Percentiles rank a stretch among this genome's conserved stretches.
Conservation (phyloP, 2,888 invertebrate species). For the Poecilus cupreus region DNA sequence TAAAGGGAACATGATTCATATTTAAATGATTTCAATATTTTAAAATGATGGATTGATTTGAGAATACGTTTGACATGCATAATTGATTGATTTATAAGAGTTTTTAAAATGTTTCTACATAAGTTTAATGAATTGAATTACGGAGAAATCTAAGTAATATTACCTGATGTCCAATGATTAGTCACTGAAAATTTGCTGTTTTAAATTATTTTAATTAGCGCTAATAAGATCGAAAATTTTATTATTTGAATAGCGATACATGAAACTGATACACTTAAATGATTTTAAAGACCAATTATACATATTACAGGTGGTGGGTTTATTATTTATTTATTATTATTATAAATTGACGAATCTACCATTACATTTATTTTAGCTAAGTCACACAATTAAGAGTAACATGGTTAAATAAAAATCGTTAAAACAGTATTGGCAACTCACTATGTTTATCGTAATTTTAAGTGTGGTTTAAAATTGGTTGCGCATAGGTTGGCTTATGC, state of each 20-base stretch:
- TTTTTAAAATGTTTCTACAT: constrained; percentile 1
- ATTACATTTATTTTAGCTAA: constrained; percentile 48
- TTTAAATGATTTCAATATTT: constrained; percentile 4
- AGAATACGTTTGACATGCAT: constrained; percentile 31
- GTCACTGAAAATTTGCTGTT: constrained; percentile 51
- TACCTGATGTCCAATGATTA: constrained; percentile 52
- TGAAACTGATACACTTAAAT: constrained; percentile 36
- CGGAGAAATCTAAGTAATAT: constrained; percentile 17
- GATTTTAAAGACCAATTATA: constrained; percentile 28
- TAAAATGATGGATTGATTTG: background rate
- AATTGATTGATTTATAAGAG: constrained; percentile 1
- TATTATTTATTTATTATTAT: constrained; percentile 51
- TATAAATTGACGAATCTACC: constrained; percentile 43
- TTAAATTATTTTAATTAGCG: constrained; percentile 42
- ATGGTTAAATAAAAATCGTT: constrained; percentile 50
- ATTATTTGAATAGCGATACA: constrained; percentile 54
- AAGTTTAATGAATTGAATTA: constrained; percentile 32
- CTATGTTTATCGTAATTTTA: constrained; percentile 29
- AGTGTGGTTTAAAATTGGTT: background rate
- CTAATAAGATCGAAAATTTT: constrained; percentile 44
- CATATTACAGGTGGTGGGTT: constrained; percentile 40
- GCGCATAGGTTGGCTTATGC: constrained; percentile 7
- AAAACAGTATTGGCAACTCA: constrained; percentile 58
- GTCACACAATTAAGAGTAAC: constrained; percentile 51
- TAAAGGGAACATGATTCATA: background rate